Evolutionary conservation across 2,113 vertebrate genomes (phyloP).

Genomic region (Garra rufa): DNA sequence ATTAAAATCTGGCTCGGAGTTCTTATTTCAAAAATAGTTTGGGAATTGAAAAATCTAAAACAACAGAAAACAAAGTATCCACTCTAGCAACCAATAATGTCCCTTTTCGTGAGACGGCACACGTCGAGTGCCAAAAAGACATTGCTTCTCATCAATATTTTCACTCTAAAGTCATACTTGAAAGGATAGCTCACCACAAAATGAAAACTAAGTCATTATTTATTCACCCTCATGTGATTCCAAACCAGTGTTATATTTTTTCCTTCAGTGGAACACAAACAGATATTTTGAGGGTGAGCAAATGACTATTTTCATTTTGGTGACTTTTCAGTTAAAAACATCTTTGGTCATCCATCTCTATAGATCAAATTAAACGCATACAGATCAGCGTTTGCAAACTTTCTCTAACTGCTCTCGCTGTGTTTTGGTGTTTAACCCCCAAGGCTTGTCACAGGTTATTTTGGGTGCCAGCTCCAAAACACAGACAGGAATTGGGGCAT

Average conservation of each 20-base stretch:
- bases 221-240: neutral
- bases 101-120: conserved; percentile 55
- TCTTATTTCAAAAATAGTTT: conserved; percentile 24
- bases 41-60: conserved; percentile 55
- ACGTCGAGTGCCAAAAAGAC: conserved; percentile 34
- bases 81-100: conserved; percentile 15
- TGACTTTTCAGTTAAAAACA: neutral
- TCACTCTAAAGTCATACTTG: conserved; percentile 27
- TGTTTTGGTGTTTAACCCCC: conserved; percentile 8
- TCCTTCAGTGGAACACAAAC: neutral
- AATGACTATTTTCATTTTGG: neutral
- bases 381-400: neutral
- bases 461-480: neutral
- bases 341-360: too few species aligned
- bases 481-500: conserved; percentile 28
- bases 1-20: conserved; percentile 62
- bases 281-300: neutral
- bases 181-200: neutral
- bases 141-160: neutral
- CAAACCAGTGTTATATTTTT: neutral
- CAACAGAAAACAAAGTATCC: conserved; percentile 52
- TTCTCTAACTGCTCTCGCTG: neutral
- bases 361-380: neutral
- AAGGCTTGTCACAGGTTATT: conserved; percentile 16
- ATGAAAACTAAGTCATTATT: neutral